Conservation (phyloP, 2,888 invertebrate species). For the Gortyna flavago region DNA sequence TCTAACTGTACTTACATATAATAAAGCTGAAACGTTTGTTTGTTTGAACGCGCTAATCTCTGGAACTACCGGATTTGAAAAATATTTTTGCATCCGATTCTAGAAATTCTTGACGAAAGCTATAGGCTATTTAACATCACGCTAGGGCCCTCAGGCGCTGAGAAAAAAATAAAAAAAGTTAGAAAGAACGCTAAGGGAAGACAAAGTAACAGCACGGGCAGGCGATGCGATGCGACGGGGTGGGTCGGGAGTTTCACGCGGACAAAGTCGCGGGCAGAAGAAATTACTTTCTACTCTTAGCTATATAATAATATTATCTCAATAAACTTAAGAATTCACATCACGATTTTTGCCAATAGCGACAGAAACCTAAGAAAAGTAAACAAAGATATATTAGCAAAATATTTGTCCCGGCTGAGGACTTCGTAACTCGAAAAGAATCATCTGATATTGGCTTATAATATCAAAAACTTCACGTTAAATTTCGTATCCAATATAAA, state of each 20-base stretch:
- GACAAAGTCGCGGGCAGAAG: background rate
- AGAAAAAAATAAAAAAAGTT: background rate
- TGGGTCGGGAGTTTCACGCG: background rate
- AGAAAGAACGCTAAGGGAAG: background rate
- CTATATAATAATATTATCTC: background rate
- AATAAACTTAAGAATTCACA: conserved; percentile 37
- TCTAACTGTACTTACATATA: background rate
- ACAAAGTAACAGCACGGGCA: background rate
- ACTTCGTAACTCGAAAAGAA: conserved; percentile 68
- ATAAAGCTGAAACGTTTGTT: background rate
- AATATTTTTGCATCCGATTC: background rate
- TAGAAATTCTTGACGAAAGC: background rate
- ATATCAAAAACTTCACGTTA: conserved; percentile 76
- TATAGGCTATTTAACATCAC: background rate
- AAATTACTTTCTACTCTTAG: background rate
- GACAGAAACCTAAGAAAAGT: conserved; percentile 29
- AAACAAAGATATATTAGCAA: conserved; percentile 59
- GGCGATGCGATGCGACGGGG: background rate
- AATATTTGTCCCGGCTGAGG: conserved; percentile 61
- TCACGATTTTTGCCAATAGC: conserved; percentile 42
- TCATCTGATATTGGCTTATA: conserved; percentile 74
- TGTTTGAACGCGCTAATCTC: background rate
- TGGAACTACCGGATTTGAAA: background rate
- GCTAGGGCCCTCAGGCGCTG: background rate
- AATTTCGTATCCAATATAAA: conserved; percentile 83